A percentile compares a stretch with the other conserved stretches of the same genome.
Evolutionary conservation across 2,888 invertebrate genomes (phyloP).

Genomic region (Tillus elongatus): DNA sequence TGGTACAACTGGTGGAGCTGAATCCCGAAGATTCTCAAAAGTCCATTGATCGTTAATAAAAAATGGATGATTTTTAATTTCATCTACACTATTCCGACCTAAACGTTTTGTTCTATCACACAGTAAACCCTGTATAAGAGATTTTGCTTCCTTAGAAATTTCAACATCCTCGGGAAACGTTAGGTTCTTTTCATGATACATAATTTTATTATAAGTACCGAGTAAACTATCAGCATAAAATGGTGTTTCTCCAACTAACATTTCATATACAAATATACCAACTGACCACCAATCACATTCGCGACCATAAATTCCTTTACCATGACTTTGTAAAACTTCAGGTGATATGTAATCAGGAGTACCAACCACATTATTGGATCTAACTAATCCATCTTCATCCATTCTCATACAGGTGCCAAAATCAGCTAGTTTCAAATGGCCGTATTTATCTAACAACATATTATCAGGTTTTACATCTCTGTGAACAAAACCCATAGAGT

Average conservation of each 20-base stretch:
- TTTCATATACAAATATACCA: slow-evolving; percentile 97
- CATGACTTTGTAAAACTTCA: slow-evolving; percentile 95
- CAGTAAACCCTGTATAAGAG: slow-evolving; percentile 82
- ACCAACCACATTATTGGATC: slow-evolving; percentile 96
- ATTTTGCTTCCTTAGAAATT: slow-evolving; percentile 79
- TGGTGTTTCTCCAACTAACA: slow-evolving; percentile 97
- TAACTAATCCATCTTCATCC: slow-evolving; percentile 89
- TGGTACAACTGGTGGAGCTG: slow-evolving; percentile 94
- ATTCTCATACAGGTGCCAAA: slow-evolving; percentile 99
- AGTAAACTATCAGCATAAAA: slow-evolving; percentile 98
- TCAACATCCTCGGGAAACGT: slow-evolving; percentile 92
- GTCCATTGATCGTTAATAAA: slow-evolving; percentile 97
- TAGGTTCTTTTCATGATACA: slow-evolving; percentile 95
- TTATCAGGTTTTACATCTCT: slow-evolving; percentile 99
- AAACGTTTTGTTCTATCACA: slow-evolving; percentile 85
- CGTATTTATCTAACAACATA: slow-evolving; percentile 90
- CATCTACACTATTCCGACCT: slow-evolving; percentile 76
- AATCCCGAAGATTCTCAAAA: slow-evolving; percentile 88
- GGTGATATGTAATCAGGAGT: slow-evolving; percentile 99
- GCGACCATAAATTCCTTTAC: slow-evolving; percentile 90
- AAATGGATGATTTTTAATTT: slow-evolving; percentile 91
- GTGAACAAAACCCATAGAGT: slow-evolving; percentile 93
- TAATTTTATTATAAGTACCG: slow-evolving; percentile 97
- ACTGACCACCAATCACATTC: slow-evolving; percentile 99
- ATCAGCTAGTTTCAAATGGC: slow-evolving; percentile 97